Conservation (phyloP, 35 echinoderm and acorn worm genomes). For the Lytechinus variegatus region DNA sequence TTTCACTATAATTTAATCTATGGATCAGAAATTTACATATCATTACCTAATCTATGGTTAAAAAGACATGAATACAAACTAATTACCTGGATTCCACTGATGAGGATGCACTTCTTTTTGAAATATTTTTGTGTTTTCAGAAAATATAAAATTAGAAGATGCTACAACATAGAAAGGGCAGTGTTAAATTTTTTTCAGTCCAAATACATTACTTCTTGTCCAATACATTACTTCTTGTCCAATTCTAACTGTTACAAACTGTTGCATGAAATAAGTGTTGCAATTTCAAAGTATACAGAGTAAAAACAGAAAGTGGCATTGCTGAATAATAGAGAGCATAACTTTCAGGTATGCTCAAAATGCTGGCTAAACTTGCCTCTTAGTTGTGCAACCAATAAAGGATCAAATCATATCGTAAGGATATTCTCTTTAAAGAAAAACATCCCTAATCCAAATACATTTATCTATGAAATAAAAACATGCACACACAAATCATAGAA, state of each 20-base stretch:
- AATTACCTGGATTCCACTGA: not conserved
- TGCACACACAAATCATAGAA: not conserved
- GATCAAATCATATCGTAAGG: not conserved
- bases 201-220: not conserved
- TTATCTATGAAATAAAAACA: not conserved
- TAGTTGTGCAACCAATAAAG: not conserved
- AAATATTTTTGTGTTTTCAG: not conserved
- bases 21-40: not conserved
- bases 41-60: not conserved
- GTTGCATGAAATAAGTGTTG: not conserved
- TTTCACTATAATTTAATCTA: not conserved
- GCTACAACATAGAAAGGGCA: too few species aligned
- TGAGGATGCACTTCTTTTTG: not conserved
- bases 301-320: too few species aligned
- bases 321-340: too few species aligned
- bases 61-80: not conserved
- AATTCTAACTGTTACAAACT: not conserved
- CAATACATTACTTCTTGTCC: not conserved
- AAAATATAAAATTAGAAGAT: not conserved
- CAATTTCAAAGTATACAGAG: too few species aligned
- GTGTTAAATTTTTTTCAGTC: not conserved
- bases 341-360: too few species aligned
- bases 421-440: not conserved
- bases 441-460: not conserved
- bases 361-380: not conserved